phyloP scores from a whole-genome alignment of 2,113 vertebrate genomes.

The Chloropsis cyanopogon region DNA sequence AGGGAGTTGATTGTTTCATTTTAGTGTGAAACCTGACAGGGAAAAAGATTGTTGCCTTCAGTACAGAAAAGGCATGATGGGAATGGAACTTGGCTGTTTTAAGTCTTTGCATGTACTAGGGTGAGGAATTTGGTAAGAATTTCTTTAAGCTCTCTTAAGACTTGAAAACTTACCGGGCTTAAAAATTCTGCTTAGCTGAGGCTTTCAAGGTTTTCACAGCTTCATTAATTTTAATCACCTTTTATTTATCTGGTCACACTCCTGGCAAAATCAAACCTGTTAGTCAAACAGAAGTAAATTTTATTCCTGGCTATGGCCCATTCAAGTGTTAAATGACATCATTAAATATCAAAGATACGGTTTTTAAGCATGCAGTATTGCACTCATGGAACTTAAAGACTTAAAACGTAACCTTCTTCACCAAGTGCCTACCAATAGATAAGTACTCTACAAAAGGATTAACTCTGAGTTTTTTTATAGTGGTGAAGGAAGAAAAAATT shows the following conservation, averaged over 20 bases:
- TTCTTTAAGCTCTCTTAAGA: background rate
- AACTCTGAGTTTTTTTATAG: background rate
- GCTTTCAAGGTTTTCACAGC: slow-evolving; percentile 5
- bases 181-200: background rate
- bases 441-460: background rate
- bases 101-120: background rate
- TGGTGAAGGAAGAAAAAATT: background rate
- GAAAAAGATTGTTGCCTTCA: background rate
- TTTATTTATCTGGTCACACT: slow-evolving; percentile 9
- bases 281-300: slow-evolving; percentile 33
- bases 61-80: background rate
- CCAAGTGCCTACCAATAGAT: background rate
- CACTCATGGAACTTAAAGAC: background rate
- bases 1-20: background rate
- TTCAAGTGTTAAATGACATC: slow-evolving; percentile 3
- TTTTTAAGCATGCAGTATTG: background rate
- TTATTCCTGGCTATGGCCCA: background rate
- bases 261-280: background rate
- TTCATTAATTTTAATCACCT: slow-evolving; percentile 34
- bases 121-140: background rate
- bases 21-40: background rate
- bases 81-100: background rate
- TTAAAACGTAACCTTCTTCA: background rate
- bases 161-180: background rate
- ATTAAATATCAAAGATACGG: background rate